Percentiles rank a stretch among this genome's conserved stretches.
phyloP scores from a whole-genome alignment of 2,113 vertebrate genomes.

The Rhinogobius similis region DNA sequence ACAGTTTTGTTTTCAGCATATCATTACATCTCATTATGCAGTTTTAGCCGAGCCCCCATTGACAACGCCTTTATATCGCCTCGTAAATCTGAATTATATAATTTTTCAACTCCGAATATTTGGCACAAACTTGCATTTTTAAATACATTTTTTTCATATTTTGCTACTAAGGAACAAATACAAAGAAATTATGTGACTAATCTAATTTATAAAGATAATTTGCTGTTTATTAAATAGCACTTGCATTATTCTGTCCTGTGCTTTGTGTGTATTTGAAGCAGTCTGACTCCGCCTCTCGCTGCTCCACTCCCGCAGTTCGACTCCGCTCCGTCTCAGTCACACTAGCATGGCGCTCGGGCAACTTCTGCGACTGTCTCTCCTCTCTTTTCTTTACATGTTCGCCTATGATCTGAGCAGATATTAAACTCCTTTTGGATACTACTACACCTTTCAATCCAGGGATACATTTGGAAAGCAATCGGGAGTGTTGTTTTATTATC shows the following conservation, averaged over 20 bases:
- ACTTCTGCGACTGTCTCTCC: conserved; percentile 37
- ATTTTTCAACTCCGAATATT: background rate
- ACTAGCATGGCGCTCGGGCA: conserved; percentile 72
- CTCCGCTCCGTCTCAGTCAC: conserved; percentile 31
- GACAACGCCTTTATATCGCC: conserved; percentile 14
- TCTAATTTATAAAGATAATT: background rate
- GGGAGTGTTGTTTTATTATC: background rate
- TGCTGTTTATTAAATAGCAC: background rate
- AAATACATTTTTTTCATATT: background rate
- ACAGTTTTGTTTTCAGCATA: conserved; percentile 34
- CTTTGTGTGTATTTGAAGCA: conserved; percentile 23
- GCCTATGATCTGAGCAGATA: conserved; percentile 14
- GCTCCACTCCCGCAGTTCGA: conserved; percentile 46
- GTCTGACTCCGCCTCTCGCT: conserved; percentile 29
- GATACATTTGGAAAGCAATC: background rate
- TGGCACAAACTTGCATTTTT: background rate
- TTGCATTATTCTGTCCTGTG: background rate
- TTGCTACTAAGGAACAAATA: background rate
- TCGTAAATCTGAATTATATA: conserved; percentile 9
- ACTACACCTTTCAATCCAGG: accelerated
- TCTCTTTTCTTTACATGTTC: conserved; percentile 22
- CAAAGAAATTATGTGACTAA: background rate
- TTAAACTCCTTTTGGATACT: background rate
- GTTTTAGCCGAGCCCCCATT: conserved; percentile 57
- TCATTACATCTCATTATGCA: conserved; percentile 30